Base-by-base conservation (phyloP, 2,888 invertebrate genomes). In the Epinotia bilunana region DNA sequence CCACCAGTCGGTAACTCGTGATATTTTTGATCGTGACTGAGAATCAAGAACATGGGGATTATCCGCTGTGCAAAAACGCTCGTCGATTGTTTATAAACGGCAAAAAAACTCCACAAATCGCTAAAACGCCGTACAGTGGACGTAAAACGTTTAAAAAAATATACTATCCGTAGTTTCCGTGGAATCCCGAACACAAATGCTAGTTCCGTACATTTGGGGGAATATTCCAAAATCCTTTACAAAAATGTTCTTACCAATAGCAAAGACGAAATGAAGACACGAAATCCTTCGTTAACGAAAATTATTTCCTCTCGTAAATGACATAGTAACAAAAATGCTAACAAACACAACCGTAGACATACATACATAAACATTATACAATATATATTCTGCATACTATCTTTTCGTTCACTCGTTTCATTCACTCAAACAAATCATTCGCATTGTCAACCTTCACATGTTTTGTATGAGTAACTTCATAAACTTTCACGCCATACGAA, bases 271-370 rank as follows among this genome's bases (percentile, higher is more conserved):
- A 75, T 83, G 85, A 84, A 82, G 84, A 87, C 86, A 84, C 65
- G 43, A 84, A 83, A 83, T 82, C 79, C 82, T 83, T 81, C 81
- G 80, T 81, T 81, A 90, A 89, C 89, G 84, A 87, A 90, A 90
- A 89, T 83, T 79, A 73, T 77, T 77, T 86, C 82, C 83, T 88
- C 87, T 82, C 82, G 79, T 86, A 87, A 88, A 87, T 83, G 84
- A 86, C 86, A 83, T 87, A 84, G 85, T 88, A 90, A 90, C 87
- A 90, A 90, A 90, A 86, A 88, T 85, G 86, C 86, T 84, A 84
- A 88, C 86, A 88, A 88, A 90, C 88, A 90, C 90, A 91, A 91
- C 90, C 91, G 73, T 88, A 84, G 82, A 86, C 84, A 84, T 81
- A 84, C 79, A 69, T 74, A 70, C 79, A 69, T 74, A 74, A 68